A percentile compares a stretch with the other conserved stretches of the same genome.
Evolutionary conservation across 2,797 vertebrate genomes (phyloP).

Genomic region (Sylvia borin): DNA sequence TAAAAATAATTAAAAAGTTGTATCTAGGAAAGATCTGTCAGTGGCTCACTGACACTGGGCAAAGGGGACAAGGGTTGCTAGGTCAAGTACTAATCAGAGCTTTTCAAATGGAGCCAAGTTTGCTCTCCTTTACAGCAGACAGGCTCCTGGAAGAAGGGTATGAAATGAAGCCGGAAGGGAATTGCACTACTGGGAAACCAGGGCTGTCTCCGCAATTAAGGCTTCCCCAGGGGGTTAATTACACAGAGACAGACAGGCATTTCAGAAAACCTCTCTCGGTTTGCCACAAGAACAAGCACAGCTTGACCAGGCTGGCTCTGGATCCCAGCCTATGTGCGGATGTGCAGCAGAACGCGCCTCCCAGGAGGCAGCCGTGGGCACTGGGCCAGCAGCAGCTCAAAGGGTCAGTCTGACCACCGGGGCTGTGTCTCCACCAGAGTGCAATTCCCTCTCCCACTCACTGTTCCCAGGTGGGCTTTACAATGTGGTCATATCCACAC

Average conservation of each 20-base stretch:
- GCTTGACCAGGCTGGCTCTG: neutral
- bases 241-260: neutral
- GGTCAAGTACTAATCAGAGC: constrained; percentile 28
- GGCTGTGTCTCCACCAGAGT: neutral
- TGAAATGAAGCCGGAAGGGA: constrained; percentile 54
- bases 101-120: constrained; percentile 62
- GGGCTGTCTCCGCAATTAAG: constrained; percentile 49
- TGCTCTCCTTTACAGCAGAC: constrained; percentile 6
- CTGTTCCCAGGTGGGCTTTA: neutral
- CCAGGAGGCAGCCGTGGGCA: neutral
- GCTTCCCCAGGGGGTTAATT: constrained; percentile 65
- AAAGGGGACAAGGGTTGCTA: neutral
- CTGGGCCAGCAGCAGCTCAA: neutral
- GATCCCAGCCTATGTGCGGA: neutral
- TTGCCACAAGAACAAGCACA: neutral
- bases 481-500: neutral
- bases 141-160: neutral
- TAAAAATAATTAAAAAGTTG: neutral
- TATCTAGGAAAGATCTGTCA: neutral
- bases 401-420: fast-evolving
- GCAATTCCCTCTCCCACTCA: neutral
- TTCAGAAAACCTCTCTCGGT: constrained; percentile 2
- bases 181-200: constrained; percentile 11
- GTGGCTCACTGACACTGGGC: neutral
- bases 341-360: neutral